Percentiles rank a stretch among this genome's conserved stretches.
phyloP scores from a whole-genome alignment of 2,888 invertebrate genomes.

The Drosophila histrio region DNA sequence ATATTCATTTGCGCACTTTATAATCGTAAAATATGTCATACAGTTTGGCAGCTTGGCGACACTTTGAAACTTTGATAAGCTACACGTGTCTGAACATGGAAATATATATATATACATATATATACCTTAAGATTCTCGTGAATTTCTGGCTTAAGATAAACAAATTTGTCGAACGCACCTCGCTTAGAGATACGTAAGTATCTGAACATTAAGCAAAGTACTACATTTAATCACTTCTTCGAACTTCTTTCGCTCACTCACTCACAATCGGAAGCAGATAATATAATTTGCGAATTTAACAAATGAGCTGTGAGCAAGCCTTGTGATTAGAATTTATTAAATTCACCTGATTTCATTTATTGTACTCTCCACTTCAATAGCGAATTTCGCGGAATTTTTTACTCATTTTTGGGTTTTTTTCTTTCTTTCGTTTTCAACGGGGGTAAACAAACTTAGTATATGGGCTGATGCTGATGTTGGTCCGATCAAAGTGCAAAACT shows the following conservation, averaged over 20 bases:
- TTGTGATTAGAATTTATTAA: constrained; percentile 64
- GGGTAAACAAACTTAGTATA: constrained; percentile 44
- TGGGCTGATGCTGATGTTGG: constrained; percentile 56
- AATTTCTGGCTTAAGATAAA: constrained; percentile 36
- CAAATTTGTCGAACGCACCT: constrained; percentile 16
- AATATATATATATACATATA: not conserved
- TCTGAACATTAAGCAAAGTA: constrained; percentile 4
- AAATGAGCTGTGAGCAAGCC: constrained; percentile 21
- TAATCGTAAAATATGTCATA: constrained; percentile 28
- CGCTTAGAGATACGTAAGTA: not conserved
- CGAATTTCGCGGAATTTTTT: constrained; percentile 39
- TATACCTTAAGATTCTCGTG: not conserved
- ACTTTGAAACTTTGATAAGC: constrained; percentile 37
- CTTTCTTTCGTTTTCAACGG: not conserved
- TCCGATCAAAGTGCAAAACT: constrained; percentile 49
- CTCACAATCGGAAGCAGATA: constrained; percentile 46
- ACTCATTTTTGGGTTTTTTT: not conserved
- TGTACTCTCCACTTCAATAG: constrained; percentile 19
- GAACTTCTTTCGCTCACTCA: not conserved
- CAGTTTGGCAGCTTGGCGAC: constrained; percentile 15
- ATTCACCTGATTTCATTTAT: constrained; percentile 69
- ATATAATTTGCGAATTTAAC: constrained; percentile 54
- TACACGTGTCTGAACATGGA: not conserved
- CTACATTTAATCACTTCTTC: constrained; percentile 10
- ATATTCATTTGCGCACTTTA: constrained; percentile 4